Conservation (phyloP, 2,113 vertebrate species). For the Rattus norvegicus region GRCr8 NC_086021.1:29094001-29094500, state of each 20-base stretch:
- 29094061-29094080: neutral
- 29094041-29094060: neutral
- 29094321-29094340: neutral
- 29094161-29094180: neutral
- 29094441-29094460: neutral
- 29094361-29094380: neutral
- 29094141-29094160: neutral
- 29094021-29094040: neutral
- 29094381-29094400: neutral
- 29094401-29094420: neutral
- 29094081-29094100: neutral
- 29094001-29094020: neutral
- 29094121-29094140: neutral
- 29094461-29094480: neutral
- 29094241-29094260: neutral
- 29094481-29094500: neutral
- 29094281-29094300: fast-evolving
- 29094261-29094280: neutral
- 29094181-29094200: neutral
- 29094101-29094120: neutral
- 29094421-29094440: neutral
- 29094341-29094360: neutral
- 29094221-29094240: neutral
- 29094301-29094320: neutral
- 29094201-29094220: neutral